Base-by-base conservation (phyloP, 2,113 vertebrate species). In the Acanthochromis polyacanthus region DNA sequence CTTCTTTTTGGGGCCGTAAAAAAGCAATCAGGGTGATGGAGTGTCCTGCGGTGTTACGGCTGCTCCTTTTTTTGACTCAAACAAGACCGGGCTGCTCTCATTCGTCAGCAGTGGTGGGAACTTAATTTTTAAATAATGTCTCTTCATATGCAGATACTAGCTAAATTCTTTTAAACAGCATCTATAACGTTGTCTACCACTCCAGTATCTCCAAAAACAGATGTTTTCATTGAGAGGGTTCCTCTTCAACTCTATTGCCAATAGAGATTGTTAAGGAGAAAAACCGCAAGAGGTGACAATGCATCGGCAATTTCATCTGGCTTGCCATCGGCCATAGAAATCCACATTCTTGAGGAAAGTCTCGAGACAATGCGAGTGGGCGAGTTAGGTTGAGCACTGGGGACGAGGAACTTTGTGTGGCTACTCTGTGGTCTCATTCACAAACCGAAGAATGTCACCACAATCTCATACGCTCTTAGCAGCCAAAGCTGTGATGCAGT, bases 381-480 rank as follows among this genome's bases (percentile, higher is more conserved):
- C 85, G 81, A 89, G 86, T 80, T 69, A 86, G 84, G 87, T 84
- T 52, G 85, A 85, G 74, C 75, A 43, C 77, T 86, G 71, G 83
- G 83, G 88, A 90, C 22, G 71, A 91, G 80, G 76, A 93, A 90
- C 89, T 83, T 83, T 85, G 81, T 90, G 88, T 84, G 92, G 92
- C 86, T 75, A 66, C 91, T 91, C 76, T 67, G 88, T 75, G 93
- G 93, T 93, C 89, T 84, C 89, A 92, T 88, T 90, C 81, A 82
- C 83, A 83, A 91, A 92, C 89, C 81, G 1, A 93, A 88, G 92
- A 95, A 94, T 94, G 91, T 92, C 86, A 43, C 87, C 91, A 86
- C 91, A 92, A 85, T 89, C 89, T 89, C 80, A 77, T 86, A 63
- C 5, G 28, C 71, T 92, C 88, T 81, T 68, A 75, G 88, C 85